phyloP scores from a whole-genome alignment of 2,797 vertebrate genomes.

The Lacerta bilineata region DNA sequence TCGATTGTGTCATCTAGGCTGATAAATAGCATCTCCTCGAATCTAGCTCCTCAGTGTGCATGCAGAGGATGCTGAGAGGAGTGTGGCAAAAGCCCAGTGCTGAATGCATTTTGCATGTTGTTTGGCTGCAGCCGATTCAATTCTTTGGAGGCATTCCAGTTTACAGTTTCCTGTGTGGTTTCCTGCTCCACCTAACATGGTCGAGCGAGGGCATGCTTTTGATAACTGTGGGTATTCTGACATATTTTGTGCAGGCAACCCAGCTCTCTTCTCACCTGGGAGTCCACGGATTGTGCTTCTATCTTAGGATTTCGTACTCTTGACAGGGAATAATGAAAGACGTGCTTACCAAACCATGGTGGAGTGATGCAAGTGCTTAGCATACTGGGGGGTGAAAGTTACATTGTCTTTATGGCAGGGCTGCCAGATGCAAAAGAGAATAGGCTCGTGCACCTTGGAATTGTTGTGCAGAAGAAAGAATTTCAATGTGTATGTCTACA shows the following conservation, averaged over 20 bases:
- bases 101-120: neutral
- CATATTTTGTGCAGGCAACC: neutral
- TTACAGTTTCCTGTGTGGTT: neutral
- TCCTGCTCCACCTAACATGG: neutral
- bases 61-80: neutral
- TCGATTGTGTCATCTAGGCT: neutral
- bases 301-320: neutral
- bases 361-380: neutral
- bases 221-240: neutral
- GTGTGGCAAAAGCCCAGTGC: neutral
- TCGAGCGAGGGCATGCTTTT: neutral
- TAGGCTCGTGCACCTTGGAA: too few species aligned
- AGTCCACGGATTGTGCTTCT: neutral
- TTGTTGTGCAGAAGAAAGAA: too few species aligned
- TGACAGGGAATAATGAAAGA: neutral
- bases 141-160: neutral
- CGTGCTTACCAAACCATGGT: neutral
- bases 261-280: neutral
- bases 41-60: neutral
- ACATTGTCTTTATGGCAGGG: too few species aligned
- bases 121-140: fast-evolving
- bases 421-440: too few species aligned
- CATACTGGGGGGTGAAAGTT: neutral
- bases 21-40: constrained; percentile 14
- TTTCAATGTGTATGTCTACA: too few species aligned